Percentiles rank a stretch among this genome's conserved stretches.
Conservation (phyloP, 2,113 vertebrate species). For the Salvelinus alpinus region DNA sequence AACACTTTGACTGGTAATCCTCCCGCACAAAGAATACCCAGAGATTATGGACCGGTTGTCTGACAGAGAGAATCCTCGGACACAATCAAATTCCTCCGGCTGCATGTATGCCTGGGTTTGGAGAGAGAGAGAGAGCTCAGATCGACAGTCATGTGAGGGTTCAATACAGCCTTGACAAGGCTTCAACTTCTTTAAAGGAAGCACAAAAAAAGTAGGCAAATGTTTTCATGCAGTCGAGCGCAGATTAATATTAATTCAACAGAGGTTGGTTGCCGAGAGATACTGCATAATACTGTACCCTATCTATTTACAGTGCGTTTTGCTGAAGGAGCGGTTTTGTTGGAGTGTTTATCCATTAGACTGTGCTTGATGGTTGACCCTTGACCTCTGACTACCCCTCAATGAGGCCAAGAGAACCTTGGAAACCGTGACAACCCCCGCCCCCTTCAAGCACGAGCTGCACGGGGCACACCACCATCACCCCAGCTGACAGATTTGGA, state of each 20-base stretch:
- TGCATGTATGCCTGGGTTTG: conserved; percentile 61
- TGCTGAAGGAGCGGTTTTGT: neutral
- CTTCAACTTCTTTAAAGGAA: conserved; percentile 42
- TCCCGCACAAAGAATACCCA: conserved; percentile 74
- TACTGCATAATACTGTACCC: neutral
- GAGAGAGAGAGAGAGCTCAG: conserved; percentile 61
- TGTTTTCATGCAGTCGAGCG: conserved; percentile 2
- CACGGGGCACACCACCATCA: conserved; percentile 46
- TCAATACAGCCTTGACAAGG: conserved; percentile 2
- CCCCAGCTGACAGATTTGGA: conserved; percentile 64
- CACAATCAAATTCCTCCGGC: conserved; percentile 77
- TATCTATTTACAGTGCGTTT: neutral
- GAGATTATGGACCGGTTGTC: conserved; percentile 76
- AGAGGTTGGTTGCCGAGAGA: conserved; percentile 23
- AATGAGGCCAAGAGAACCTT: conserved; percentile 16
- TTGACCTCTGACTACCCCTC: conserved; percentile 29
- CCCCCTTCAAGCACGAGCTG: conserved; percentile 2
- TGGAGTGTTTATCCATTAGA: conserved; percentile 10
- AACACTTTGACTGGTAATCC: conserved; percentile 78
- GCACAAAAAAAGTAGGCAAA: conserved; percentile 48
- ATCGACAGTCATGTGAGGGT: conserved; percentile 60
- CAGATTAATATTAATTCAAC: conserved; percentile 32
- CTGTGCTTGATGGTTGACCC: conserved; percentile 43
- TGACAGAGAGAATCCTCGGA: conserved; percentile 76
- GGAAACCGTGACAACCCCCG: conserved; percentile 15